Percentiles rank a stretch among this genome's conserved stretches.
Conservation (phyloP, 2,113 vertebrate genomes). For the Parus major region DNA sequence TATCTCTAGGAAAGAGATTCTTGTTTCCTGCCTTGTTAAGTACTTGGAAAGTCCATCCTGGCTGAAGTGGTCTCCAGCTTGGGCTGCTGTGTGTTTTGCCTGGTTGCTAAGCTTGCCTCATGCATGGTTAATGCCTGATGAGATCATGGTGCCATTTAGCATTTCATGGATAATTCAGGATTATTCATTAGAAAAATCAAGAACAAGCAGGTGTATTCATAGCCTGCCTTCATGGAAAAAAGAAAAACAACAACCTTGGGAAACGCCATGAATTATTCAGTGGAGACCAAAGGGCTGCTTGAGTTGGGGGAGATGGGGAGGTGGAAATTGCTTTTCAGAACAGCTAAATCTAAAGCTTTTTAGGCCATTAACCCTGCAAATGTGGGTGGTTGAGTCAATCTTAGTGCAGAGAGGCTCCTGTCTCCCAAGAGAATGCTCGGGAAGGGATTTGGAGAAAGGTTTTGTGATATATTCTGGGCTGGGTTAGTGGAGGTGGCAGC, state of each 20-base stretch:
- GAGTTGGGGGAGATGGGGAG: not conserved
- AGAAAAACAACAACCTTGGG: not conserved
- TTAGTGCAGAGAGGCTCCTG: not conserved
- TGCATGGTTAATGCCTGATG: slow-evolving; percentile 54
- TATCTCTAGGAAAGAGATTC: slow-evolving; percentile 8
- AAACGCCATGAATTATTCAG: not conserved
- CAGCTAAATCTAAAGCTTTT: not conserved
- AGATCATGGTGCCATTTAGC: slow-evolving; percentile 65
- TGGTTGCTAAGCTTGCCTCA: slow-evolving; percentile 72
- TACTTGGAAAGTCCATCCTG: slow-evolving; percentile 1
- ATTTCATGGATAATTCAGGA: slow-evolving; percentile 59
- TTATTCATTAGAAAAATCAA: slow-evolving; percentile 59
- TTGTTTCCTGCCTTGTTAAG: not conserved
- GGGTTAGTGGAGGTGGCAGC: not conserved
- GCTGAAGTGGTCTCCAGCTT: not conserved
- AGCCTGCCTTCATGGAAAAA: not conserved
- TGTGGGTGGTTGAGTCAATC: not conserved
- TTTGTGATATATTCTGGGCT: accelerated
- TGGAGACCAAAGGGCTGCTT: not conserved
- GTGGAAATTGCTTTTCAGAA: not conserved
- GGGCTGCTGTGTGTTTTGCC: slow-evolving; percentile 62
- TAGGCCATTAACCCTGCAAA: not conserved
- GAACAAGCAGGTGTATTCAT: slow-evolving; percentile 37
- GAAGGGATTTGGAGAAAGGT: not conserved
- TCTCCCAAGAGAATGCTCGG: not conserved